phyloP scores from a whole-genome alignment of 2,888 invertebrate genomes.

The Adela reaumurella region DNA sequence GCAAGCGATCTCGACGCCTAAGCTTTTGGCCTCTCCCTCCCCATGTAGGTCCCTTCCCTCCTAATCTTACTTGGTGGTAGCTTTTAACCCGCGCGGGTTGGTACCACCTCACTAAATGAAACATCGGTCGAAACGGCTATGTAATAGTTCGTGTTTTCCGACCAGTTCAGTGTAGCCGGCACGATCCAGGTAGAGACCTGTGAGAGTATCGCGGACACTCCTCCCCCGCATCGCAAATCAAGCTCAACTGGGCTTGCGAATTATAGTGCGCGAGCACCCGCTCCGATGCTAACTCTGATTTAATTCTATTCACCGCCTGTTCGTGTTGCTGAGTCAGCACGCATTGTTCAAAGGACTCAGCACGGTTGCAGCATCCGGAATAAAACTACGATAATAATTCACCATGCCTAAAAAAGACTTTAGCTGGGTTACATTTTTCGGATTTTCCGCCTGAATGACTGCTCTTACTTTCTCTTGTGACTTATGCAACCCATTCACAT shows the following conservation, averaged over 20 bases:
- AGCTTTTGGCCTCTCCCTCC: constrained; percentile 5
- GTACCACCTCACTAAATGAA: too few species aligned
- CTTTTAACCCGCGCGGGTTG: too few species aligned
- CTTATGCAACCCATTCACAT: constrained; percentile 11
- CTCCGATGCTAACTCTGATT: constrained; percentile 7
- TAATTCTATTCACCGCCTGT: constrained; percentile 4
- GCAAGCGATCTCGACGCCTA: constrained; percentile 5
- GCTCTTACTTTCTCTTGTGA: constrained; percentile 11
- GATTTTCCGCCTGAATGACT: constrained; percentile 9
- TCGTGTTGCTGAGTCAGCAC: constrained; percentile 5
- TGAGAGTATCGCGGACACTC: too few species aligned
- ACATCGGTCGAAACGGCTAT: too few species aligned
- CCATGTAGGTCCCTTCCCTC: constrained; percentile 2
- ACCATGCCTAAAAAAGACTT: constrained; percentile 15
- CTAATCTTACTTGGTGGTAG: too few species aligned
- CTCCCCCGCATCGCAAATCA: constrained; percentile 14
- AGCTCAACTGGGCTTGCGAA: constrained; percentile 9
- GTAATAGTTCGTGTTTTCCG: too few species aligned
- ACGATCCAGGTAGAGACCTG: too few species aligned
- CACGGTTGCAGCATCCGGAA: constrained; percentile 9
- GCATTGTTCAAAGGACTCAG: constrained; percentile 9
- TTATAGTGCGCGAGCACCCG: constrained; percentile 11
- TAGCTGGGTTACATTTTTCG: constrained; percentile 9
- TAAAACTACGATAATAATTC: constrained; percentile 14
- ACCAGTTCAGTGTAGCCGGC: too few species aligned